Percentiles rank a stretch among this genome's conserved stretches.
These are phyloP conservation scores for Luidia sarsii DNA, from an alignment of 53 echinoderm and acorn worm genomes.

Conservation along the genomic window DNA sequence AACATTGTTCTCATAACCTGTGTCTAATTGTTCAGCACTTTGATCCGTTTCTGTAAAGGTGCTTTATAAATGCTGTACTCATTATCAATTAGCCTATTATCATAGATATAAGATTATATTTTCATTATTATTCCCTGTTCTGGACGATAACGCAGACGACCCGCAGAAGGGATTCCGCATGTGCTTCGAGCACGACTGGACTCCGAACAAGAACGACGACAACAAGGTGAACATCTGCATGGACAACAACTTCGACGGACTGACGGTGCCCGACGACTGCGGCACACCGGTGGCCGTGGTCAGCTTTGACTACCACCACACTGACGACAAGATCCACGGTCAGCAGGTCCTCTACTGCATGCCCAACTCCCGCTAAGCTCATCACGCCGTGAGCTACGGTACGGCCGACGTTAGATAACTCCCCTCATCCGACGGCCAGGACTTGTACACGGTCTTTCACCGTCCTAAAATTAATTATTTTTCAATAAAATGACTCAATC, in stretches of 20 bases:
- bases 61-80: too few species aligned
- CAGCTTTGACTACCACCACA: constrained; percentile 13
- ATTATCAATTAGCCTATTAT: too few species aligned
- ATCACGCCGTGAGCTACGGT: too few species aligned
- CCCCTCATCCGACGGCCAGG: too few species aligned
- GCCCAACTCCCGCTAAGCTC: too few species aligned
- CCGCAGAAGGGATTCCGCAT: neutral
- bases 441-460: too few species aligned
- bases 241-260: constrained; percentile 5
- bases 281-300: neutral
- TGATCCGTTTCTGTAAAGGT: too few species aligned
- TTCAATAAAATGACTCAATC: too few species aligned
- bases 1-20: too few species aligned
- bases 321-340: constrained; percentile 10
- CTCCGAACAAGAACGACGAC: neutral
- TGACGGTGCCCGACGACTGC: neutral
- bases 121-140: neutral
- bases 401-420: too few species aligned
- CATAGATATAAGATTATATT: neutral
- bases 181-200: constrained; percentile 10
- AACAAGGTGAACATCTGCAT: constrained; percentile 8
- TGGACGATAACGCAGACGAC: neutral
- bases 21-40: too few species aligned
- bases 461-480: too few species aligned
- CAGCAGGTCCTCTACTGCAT: constrained; percentile 9